phyloP scores from a whole-genome alignment of 2,888 invertebrate genomes.

The Drosophila neonasuta region DNA sequence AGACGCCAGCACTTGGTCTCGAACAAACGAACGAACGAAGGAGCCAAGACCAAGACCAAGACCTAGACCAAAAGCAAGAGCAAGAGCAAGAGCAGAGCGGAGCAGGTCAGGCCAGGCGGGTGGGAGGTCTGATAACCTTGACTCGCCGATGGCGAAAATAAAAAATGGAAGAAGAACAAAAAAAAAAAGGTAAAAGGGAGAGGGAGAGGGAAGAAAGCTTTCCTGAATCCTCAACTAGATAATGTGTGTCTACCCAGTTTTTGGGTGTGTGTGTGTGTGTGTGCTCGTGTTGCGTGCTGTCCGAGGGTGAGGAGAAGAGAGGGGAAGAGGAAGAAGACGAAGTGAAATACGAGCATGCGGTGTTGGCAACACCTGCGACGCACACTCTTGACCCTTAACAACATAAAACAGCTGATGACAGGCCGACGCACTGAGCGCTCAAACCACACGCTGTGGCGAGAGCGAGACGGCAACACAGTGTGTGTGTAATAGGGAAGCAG shows the following conservation, averaged over 20 bases:
- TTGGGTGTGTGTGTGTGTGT: slow-evolving; percentile 1
- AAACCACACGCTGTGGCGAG: slow-evolving; percentile 22
- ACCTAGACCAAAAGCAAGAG: too few species aligned
- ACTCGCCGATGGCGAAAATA: slow-evolving; percentile 35
- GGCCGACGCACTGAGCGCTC: slow-evolving; percentile 33
- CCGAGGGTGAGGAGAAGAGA: neutral
- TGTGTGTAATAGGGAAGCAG: neutral
- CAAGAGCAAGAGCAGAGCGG: neutral
- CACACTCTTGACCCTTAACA: slow-evolving; percentile 75
- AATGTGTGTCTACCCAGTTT: slow-evolving; percentile 43
- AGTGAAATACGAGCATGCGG: neutral
- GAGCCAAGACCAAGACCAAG: neutral
- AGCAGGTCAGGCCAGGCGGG: neutral
- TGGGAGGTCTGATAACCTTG: slow-evolving; percentile 54
- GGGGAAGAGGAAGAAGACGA: neutral
- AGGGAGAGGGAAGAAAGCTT: slow-evolving; percentile 35
- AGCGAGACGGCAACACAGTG: slow-evolving; percentile 29
- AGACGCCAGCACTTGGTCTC: slow-evolving; percentile 15
- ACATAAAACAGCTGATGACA: slow-evolving; percentile 76
- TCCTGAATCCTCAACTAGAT: slow-evolving; percentile 45
- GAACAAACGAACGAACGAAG: neutral
- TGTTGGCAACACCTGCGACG: slow-evolving; percentile 51
- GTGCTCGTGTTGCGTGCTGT: neutral
- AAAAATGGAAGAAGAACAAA: slow-evolving; percentile 4
- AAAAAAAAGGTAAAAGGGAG: slow-evolving; percentile 8